A percentile compares a stretch with the other conserved stretches of the same genome.
Evolutionary conservation across 1,140 invertebrate genomes (phyloP).

Genomic region (Holotrichia oblita): DNA sequence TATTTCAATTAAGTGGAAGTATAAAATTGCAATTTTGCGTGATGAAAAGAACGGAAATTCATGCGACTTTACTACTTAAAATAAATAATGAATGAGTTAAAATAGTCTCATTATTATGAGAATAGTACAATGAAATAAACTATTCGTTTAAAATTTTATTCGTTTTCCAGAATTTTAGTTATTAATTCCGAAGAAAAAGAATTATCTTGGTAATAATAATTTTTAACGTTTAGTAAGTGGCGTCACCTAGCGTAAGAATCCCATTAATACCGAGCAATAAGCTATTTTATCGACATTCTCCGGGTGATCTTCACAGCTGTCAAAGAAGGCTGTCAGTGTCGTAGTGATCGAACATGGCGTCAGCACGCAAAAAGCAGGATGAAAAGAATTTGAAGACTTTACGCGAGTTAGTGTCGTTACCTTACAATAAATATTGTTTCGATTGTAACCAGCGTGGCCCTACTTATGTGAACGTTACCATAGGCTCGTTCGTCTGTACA

Average conservation of each 20-base stretch:
- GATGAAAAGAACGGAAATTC: no score
- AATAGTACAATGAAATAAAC: no score
- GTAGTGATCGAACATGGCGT: conserved; percentile 71
- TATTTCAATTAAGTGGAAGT: no score
- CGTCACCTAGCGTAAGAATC: conserved; percentile 18
- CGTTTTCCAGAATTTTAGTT: no score
- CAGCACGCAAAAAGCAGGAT: conserved; percentile 93
- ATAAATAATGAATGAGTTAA: no score
- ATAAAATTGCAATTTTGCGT: no score
- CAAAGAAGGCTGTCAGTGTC: conserved; percentile 39
- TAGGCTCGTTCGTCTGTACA: conserved; percentile 97
- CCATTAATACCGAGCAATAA: neutral
- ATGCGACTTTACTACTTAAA: no score
- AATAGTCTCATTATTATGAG: no score
- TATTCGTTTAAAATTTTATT: no score
- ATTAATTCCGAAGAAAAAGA: no score
- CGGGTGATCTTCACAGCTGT: conserved; percentile 18
- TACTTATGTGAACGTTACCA: conserved; percentile 98
- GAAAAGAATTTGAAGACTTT: conserved; percentile 95
- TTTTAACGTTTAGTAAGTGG: neutral
- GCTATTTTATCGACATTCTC: conserved; percentile 4
- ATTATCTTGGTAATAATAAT: neutral
- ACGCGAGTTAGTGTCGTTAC: conserved; percentile 84
- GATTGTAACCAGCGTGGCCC: conserved; percentile 97
- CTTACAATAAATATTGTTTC: conserved; percentile 95